Evolutionary conservation across 2,113 vertebrate species (phyloP).

Genomic region (Synodontis membranacea): DNA sequence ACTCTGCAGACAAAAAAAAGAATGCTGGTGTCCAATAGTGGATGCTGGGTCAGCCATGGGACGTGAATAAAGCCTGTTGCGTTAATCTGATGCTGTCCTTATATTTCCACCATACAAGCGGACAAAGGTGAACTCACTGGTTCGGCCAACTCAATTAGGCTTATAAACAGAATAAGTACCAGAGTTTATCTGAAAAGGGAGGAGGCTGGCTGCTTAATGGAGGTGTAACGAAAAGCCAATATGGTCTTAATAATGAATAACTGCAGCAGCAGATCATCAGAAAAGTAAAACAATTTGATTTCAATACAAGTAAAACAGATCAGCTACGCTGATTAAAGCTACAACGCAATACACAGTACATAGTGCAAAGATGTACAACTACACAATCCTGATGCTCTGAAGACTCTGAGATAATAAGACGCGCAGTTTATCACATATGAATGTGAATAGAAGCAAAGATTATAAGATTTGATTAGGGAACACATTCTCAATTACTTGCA

Average conservation of each 20-base stretch:
- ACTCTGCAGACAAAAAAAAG: constrained; percentile 41
- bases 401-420: background rate
- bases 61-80: constrained; percentile 46
- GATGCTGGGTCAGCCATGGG: constrained; percentile 48
- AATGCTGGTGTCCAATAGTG: constrained; percentile 42
- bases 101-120: constrained; percentile 36
- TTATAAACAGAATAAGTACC: constrained; percentile 29
- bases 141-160: constrained; percentile 40
- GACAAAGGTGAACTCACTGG: constrained; percentile 34
- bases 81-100: constrained; percentile 45
- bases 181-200: constrained; percentile 16
- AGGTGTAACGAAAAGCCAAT: constrained; percentile 10
- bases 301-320: background rate
- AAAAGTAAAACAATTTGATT: background rate
- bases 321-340: background rate
- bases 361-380: background rate
- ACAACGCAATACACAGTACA: constrained; percentile 1
- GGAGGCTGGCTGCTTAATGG: background rate
- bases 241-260: background rate
- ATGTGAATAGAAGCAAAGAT: background rate
- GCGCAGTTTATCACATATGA: background rate
- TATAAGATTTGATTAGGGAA: background rate
- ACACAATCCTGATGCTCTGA: background rate
- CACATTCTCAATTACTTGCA: background rate
- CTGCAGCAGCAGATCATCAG: background rate